A percentile compares a stretch with the other conserved stretches of the same genome.
Conservation (phyloP, 2,113 vertebrate genomes). For the Xyrauchen texanus region DNA sequence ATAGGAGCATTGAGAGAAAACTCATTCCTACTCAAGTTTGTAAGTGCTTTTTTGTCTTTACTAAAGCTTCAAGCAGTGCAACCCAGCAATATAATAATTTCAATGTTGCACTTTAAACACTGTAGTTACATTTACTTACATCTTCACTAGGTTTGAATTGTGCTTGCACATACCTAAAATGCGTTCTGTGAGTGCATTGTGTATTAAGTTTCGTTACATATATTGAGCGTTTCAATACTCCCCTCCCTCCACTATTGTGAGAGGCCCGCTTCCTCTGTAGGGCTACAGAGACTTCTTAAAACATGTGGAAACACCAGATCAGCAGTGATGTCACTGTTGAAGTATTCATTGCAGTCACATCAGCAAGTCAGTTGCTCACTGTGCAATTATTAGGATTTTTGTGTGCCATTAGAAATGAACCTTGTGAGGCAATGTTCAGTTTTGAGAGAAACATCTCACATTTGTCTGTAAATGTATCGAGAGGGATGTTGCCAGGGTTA, state of each 20-base stretch:
- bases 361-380: slow-evolving; percentile 14
- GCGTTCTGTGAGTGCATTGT: too few relatives aligned
- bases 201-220: too few relatives aligned
- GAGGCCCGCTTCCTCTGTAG: neutral
- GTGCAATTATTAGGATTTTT: neutral
- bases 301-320: slow-evolving; percentile 34
- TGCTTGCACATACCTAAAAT: too few relatives aligned
- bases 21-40: slow-evolving; percentile 96
- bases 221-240: too few relatives aligned
- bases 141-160: too few relatives aligned
- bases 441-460: neutral
- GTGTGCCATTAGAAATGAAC: neutral
- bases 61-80: too few relatives aligned
- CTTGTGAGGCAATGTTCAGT: slow-evolving; percentile 4
- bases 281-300: slow-evolving; percentile 11
- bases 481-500: slow-evolving; percentile 1
- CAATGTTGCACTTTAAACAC: too few relatives aligned
- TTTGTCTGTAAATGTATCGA: neutral
- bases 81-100: too few relatives aligned
- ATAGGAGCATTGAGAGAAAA: slow-evolving; percentile 96
- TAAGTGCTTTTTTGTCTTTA: slow-evolving; percentile 71
- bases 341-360: slow-evolving; percentile 14
- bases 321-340: slow-evolving; percentile 27
- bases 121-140: too few relatives aligned
- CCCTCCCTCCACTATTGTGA: too few relatives aligned